These are phyloP conservation scores for Agapostemon virescens DNA, from an alignment of 2,888 invertebrate species.

Conservation along the genomic window DNA sequence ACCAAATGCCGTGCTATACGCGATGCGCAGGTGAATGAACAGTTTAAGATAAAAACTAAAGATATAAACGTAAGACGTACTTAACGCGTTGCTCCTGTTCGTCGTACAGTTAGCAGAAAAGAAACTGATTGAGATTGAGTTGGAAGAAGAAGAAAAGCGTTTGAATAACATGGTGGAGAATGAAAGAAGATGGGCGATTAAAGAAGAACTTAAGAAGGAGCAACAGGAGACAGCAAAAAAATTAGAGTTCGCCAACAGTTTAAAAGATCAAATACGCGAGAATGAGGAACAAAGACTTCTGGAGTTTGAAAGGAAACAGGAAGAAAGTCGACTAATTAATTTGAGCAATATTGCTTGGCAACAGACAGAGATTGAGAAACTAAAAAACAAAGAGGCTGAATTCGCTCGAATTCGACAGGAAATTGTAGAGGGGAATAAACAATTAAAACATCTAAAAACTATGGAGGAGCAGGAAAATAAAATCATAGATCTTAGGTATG, in stretches of 20 bases:
- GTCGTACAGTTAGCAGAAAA: conserved; percentile 76
- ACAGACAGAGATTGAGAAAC: conserved; percentile 84
- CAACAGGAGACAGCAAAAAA: conserved; percentile 79
- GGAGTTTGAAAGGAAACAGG: conserved; percentile 86
- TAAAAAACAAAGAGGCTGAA: conserved; percentile 74
- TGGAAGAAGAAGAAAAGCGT: conserved; percentile 80
- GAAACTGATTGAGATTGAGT: conserved; percentile 77
- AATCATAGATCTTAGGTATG: conserved; percentile 84
- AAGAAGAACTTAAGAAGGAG: conserved; percentile 83
- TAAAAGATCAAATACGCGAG: conserved; percentile 83
- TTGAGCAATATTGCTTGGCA: conserved; percentile 85
- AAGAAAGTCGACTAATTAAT: conserved; percentile 85
- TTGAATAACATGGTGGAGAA: conserved; percentile 88
- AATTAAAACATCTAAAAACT: conserved; percentile 84
- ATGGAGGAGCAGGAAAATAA: conserved; percentile 86
- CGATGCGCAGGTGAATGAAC: conserved; percentile 87
- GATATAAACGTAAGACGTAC: not conserved
- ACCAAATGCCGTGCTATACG: conserved; percentile 92
- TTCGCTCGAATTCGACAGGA: conserved; percentile 69
- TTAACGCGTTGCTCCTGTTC: conserved; percentile 1
- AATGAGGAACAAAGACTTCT: conserved; percentile 82
- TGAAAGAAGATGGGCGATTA: conserved; percentile 83
- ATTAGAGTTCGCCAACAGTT: conserved; percentile 82
- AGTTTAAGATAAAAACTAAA: not conserved
- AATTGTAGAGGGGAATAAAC: conserved; percentile 82